Base-by-base conservation (phyloP, 2,797 vertebrate species). In the Microchirus variegatus region DNA sequence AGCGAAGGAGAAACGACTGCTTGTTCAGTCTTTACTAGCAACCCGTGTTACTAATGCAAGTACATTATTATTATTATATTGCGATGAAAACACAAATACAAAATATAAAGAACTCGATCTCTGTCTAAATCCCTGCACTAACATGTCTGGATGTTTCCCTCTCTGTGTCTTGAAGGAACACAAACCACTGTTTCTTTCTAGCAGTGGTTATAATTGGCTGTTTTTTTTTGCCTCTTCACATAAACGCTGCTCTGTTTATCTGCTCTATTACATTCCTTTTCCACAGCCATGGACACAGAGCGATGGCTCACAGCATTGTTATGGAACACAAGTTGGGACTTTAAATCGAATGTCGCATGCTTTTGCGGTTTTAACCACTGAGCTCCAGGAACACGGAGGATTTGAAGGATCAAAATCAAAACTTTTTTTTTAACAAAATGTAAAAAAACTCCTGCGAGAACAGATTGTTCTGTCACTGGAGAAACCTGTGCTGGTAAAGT, bases 391-490 rank as follows among this genome's bases (percentile, higher is more conserved):
- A 59, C 22, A 43, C 11, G 44, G 18, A 8, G 5, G 7, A 31
- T 31, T 31, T 8, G 5, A 3, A 22, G 49, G 70, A 70, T 81
- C 62, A 77, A 52, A 69, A 67, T 72, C 64, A 51, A 40, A 45
- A 59, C 45, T 71, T 63, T n/a, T n/a, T n/a, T n/a, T n/a, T n/a
- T 53, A 59, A 35, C 26, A 60, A 64, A 67, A 63, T 63, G 80
- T 15, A 14, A 22, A 22, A 42, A 59, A 72, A 76, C 74, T 74
- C 55, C 43, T 65, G 35, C 51, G 45, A 62, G 56, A 64, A 74
- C 53, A 76, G 61, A 86, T 83, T 83, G 71, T 47, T 38, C 80
- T 73, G 77, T 81, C 75, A 82, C 19, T 56, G 63, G 17, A 69
- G 53, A 76, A 82, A 56, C 51, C 42, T 63, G n/a, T 19, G 19